Conservation (phyloP, 2,113 vertebrate genomes). For the Octodon degus region DNA sequence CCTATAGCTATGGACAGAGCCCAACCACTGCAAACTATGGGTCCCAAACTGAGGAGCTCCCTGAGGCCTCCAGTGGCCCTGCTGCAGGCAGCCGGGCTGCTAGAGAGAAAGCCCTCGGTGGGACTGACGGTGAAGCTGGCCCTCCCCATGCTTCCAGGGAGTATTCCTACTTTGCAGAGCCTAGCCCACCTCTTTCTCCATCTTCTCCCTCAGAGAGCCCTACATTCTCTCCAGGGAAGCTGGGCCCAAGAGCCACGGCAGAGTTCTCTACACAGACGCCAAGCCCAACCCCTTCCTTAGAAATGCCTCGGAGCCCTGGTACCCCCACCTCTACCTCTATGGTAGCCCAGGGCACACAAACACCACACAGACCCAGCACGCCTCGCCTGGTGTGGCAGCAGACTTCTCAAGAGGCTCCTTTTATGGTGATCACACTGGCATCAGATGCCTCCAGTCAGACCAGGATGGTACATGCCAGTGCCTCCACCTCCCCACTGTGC, state of each 20-base stretch:
- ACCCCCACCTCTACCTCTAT: conserved; percentile 84
- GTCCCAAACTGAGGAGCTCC: conserved; percentile 85
- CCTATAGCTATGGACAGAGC: conserved; percentile 63
- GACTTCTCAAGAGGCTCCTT: conserved; percentile 93
- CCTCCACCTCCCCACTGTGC: conserved; percentile 92
- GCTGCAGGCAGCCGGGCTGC: conserved; percentile 73
- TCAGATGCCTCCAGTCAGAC: conserved; percentile 91
- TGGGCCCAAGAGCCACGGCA: conserved; percentile 86
- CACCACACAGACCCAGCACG: conserved; percentile 87
- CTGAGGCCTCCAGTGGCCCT: conserved; percentile 66
- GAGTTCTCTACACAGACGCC: conserved; percentile 96
- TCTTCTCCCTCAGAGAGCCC: conserved; percentile 94
- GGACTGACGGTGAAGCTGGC: conserved; percentile 83
- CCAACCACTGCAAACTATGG: conserved; percentile 79
- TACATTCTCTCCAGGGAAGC: conserved; percentile 86
- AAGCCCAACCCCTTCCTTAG: conserved; percentile 84
- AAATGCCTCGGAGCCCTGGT: conserved; percentile 80
- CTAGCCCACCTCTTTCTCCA: conserved; percentile 94
- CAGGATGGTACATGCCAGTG: conserved; percentile 90
- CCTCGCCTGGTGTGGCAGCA: conserved; percentile 92
- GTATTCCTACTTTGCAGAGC: conserved; percentile 91
- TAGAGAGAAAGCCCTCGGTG: conserved; percentile 86
- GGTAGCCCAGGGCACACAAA: conserved; percentile 91
- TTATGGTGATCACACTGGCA: conserved; percentile 93
- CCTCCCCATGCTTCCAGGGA: conserved; percentile 87